Conservation (phyloP, 2,113 vertebrate genomes). For the Rhinolophus sinicus region DNA sequence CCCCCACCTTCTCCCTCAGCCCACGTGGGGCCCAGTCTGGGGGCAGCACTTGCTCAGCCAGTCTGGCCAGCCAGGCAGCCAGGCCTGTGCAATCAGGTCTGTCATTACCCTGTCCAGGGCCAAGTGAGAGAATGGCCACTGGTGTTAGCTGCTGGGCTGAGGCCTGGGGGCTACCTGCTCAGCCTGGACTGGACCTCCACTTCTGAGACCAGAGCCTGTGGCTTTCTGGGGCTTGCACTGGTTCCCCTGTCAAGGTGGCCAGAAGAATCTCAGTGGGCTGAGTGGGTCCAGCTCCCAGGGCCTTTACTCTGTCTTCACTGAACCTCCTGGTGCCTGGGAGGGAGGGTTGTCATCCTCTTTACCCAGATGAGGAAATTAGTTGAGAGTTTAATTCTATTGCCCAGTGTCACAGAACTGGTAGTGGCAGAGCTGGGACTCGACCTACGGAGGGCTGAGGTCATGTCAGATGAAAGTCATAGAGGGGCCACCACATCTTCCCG, state of each 20-base stretch:
- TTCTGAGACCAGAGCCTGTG: not conserved
- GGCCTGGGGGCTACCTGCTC: not conserved
- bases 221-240: not conserved
- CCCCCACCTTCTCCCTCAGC: not conserved
- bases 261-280: not conserved
- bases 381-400: not conserved
- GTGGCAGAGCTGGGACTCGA: not conserved
- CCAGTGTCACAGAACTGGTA: not conserved
- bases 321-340: not conserved
- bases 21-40: not conserved
- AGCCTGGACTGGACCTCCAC: not conserved
- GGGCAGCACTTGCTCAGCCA: conserved; percentile 29
- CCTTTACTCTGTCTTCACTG: not conserved
- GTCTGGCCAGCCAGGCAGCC: not conserved
- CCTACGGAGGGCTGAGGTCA: not conserved
- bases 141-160: not conserved
- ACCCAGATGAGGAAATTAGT: not conserved
- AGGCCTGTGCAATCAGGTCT: not conserved
- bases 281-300: too few species aligned
- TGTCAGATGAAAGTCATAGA: not conserved
- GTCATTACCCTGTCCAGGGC: not conserved
- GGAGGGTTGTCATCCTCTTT: not conserved
- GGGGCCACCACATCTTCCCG: not conserved
- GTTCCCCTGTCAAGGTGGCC: not conserved
- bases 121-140: not conserved